A percentile compares a stretch with the other conserved stretches of the same genome.
Evolutionary conservation across 2,888 invertebrate species (phyloP).

Genomic region (Chironomus tentans): DNA sequence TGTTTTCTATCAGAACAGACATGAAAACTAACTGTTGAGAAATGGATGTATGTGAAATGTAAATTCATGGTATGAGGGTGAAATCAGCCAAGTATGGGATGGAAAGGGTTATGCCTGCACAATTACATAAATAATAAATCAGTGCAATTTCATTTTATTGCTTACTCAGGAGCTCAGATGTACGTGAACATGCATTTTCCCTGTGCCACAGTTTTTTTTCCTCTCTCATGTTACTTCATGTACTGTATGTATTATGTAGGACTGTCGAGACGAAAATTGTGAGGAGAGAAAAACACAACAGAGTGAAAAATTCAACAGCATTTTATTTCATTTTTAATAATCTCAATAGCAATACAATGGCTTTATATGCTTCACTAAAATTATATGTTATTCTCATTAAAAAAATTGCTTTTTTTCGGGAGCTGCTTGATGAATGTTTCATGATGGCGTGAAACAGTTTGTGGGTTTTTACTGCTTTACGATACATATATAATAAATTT

Average conservation of each 20-base stretch:
- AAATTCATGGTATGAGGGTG: not conserved
- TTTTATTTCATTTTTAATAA: constrained; percentile 25
- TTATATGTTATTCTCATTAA: constrained; percentile 17
- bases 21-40: not conserved
- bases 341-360: not conserved
- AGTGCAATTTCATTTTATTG: constrained; percentile 26
- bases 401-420: not conserved
- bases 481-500: not conserved
- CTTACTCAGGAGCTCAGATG: constrained; percentile 16
- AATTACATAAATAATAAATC: constrained; percentile 27
- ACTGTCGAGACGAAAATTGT: not conserved
- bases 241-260: no score
- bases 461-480: not conserved
- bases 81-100: not conserved
- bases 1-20: not conserved
- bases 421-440: constrained; percentile 1
- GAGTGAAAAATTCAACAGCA: constrained; percentile 13
- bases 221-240: no score
- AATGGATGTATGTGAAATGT: not conserved
- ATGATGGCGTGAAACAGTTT: not conserved
- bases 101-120: not conserved
- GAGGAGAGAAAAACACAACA: not conserved
- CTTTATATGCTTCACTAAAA: not conserved
- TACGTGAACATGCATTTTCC: not conserved
- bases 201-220: not conserved